Percentiles rank a stretch among this genome's conserved stretches.
Conservation (phyloP, 2,888 invertebrate species). For the Merodon equestris region DNA sequence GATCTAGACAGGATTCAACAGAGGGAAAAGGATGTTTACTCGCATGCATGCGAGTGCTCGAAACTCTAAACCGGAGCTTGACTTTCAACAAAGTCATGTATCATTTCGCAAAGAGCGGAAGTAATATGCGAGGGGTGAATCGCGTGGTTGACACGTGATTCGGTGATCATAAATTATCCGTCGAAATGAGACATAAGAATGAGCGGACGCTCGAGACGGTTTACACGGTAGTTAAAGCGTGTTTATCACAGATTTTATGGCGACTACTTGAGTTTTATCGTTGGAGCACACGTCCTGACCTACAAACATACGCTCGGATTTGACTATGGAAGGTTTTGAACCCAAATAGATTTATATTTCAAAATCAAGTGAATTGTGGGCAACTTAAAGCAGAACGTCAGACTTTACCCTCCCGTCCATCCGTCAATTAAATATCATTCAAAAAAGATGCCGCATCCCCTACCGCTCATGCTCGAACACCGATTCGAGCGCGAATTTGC, state of each 20-base stretch:
- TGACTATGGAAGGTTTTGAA: no score
- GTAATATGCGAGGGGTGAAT: slow-evolving; percentile 73
- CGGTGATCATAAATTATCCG: slow-evolving; percentile 77
- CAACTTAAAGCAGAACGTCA: no score
- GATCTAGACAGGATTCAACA: slow-evolving; percentile 30
- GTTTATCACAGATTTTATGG: slow-evolving; percentile 52
- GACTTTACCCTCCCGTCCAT: slow-evolving; percentile 35
- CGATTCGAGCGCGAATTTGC: slow-evolving; percentile 53
- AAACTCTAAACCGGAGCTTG: slow-evolving; percentile 33
- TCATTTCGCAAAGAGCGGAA: slow-evolving; percentile 71
- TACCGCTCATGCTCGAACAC: slow-evolving; percentile 23
- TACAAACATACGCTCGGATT: slow-evolving; percentile 27
- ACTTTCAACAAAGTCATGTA: slow-evolving; percentile 69
- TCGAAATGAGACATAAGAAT: slow-evolving; percentile 40
- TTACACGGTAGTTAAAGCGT: slow-evolving; percentile 62
- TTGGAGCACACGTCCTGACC: slow-evolving; percentile 52
- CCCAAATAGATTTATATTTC: no score
- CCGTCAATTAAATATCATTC: slow-evolving; percentile 54
- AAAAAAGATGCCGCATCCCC: slow-evolving; percentile 7
- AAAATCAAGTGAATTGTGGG: no score
- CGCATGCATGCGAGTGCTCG: slow-evolving; percentile 1
- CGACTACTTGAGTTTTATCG: slow-evolving; percentile 61
- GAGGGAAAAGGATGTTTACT: slow-evolving; percentile 22
- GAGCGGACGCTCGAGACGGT: slow-evolving; percentile 27
- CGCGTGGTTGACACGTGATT: slow-evolving; percentile 79